These are phyloP conservation scores for Idaea aversata DNA, from an alignment of 2,888 invertebrate species.

Conservation along the genomic window DNA sequence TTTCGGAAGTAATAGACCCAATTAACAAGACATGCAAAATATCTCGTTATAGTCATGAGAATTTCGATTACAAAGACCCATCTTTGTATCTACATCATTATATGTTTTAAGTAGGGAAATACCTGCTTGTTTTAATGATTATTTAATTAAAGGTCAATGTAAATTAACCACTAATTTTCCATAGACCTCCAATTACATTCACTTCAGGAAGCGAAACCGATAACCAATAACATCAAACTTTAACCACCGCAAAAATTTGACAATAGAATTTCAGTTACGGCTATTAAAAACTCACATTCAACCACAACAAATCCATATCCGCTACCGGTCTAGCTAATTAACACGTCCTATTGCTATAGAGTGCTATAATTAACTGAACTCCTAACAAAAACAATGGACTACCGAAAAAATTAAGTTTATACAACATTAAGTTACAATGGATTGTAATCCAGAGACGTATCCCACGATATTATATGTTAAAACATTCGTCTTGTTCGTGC, in stretches of 20 bases:
- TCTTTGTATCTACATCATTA: not conserved
- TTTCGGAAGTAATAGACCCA: not conserved
- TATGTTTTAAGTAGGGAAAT: not conserved
- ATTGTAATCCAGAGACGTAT: slow-evolving; percentile 45
- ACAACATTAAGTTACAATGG: slow-evolving; percentile 29
- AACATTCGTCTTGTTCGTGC: not conserved
- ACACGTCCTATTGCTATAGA: slow-evolving; percentile 56
- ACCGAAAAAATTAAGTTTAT: slow-evolving; percentile 16
- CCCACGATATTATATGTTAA: slow-evolving; percentile 38
- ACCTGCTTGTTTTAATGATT: not conserved
- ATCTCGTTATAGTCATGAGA: not conserved
- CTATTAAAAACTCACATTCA: slow-evolving; percentile 42
- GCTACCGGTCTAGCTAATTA: slow-evolving; percentile 53
- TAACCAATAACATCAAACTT: slow-evolving; percentile 11
- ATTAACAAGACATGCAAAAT: not conserved
- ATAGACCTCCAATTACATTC: not conserved
- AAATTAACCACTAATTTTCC: not conserved
- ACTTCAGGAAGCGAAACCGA: slow-evolving; percentile 2
- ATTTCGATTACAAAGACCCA: not conserved
- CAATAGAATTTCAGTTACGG: slow-evolving; percentile 21
- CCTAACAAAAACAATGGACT: slow-evolving; percentile 51
- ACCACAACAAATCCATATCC: slow-evolving; percentile 58
- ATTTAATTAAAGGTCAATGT: not conserved
- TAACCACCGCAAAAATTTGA: slow-evolving; percentile 10
- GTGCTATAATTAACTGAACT: slow-evolving; percentile 69